These are phyloP conservation scores for Vulpes lagopus DNA, from an alignment of 2,113 vertebrate species.

Conservation along the genomic window DNA sequence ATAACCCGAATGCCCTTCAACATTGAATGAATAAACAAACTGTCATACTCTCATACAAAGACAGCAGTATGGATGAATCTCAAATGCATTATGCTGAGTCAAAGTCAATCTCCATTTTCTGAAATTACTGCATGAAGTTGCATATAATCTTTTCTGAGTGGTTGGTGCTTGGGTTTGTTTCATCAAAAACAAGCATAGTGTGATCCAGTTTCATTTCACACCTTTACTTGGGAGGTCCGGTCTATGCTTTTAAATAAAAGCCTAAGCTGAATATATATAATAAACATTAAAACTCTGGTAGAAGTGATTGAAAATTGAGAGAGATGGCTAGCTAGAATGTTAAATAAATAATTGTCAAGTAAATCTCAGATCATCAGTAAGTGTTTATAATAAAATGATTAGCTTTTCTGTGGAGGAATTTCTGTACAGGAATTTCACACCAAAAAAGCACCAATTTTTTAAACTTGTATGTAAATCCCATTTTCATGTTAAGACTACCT, in stretches of 20 bases:
- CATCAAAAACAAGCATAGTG: background rate
- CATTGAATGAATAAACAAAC: background rate
- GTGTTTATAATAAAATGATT: background rate
- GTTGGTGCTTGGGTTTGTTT: background rate
- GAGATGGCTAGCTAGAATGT: background rate
- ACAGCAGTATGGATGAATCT: background rate
- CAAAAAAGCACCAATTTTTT: background rate
- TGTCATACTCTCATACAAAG: background rate
- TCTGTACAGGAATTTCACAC: background rate
- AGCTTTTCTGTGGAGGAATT: background rate
- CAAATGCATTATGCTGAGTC: background rate
- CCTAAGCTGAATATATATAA: background rate
- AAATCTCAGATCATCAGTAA: conserved; percentile 9
- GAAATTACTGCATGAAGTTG: background rate
- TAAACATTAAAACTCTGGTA: background rate
- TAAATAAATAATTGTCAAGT: background rate
- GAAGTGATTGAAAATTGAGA: background rate
- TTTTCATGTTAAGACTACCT: background rate
- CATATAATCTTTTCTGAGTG: background rate
- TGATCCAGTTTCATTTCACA: background rate
- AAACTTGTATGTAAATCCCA: background rate
- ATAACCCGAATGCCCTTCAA: background rate
- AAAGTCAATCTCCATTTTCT: background rate
- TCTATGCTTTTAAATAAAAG: conserved; percentile 28
- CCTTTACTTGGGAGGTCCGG: background rate